phyloP scores from a whole-genome alignment of 2,113 vertebrate species.

The Epinephelus fuscoguttatus region DNA sequence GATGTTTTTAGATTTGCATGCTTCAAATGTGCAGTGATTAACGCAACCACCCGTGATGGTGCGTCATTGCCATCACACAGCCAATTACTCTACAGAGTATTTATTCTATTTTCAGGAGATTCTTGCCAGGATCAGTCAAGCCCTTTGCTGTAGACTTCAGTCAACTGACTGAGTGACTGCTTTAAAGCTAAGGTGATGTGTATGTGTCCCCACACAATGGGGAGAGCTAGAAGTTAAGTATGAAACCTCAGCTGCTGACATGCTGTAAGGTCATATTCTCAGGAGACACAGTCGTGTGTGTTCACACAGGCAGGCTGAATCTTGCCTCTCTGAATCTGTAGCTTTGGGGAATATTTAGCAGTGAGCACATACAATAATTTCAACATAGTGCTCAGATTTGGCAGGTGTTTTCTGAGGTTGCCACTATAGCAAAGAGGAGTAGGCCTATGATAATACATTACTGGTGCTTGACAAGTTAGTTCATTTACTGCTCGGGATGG shows the following conservation, averaged over 20 bases:
- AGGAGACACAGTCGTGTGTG: background rate
- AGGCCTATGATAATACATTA: background rate
- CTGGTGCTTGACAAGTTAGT: background rate
- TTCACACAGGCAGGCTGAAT: slow-evolving; percentile 24
- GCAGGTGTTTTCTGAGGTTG: slow-evolving; percentile 6
- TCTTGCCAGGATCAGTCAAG: slow-evolving; percentile 26
- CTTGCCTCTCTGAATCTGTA: slow-evolving; percentile 11
- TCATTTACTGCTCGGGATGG: background rate
- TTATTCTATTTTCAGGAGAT: slow-evolving; percentile 36
- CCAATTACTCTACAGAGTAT: slow-evolving; percentile 20
- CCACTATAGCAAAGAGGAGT: background rate
- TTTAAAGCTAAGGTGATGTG: slow-evolving; percentile 17
- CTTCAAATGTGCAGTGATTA: slow-evolving; percentile 34
- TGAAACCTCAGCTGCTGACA: slow-evolving; percentile 14
- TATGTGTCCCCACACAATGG: slow-evolving; percentile 11
- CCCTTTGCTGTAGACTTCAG: slow-evolving; percentile 9
- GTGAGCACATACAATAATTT: background rate
- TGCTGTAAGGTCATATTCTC: background rate
- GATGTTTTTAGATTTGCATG: slow-evolving; percentile 14
- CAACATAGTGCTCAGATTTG: background rate
- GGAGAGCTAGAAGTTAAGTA: slow-evolving; percentile 1
- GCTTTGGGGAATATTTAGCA: slow-evolving; percentile 1
- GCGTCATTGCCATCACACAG: slow-evolving; percentile 22
- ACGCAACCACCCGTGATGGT: slow-evolving; percentile 19
- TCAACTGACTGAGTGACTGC: slow-evolving; percentile 1